Evolutionary conservation across 2,888 invertebrate species (phyloP), one percentile per base, ranked within the genome.

Genomic region (Eupithecia subumbrata): DNA sequence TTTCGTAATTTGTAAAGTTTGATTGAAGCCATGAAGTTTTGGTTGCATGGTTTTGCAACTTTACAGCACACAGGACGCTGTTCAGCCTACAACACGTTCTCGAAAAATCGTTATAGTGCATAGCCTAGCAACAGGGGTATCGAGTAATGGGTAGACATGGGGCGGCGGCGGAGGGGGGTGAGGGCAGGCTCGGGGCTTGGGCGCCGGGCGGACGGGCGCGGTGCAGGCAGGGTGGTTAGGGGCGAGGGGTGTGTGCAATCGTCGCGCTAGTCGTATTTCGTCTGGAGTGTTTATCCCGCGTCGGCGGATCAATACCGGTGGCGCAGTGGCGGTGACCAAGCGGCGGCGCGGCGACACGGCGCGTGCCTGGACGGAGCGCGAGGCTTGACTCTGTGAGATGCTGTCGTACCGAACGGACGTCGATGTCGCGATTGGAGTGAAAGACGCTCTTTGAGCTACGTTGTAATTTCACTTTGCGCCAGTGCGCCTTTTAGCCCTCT

Each of bases 251-350:
- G 92, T 91, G 92, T 92, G 92, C 92, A 91, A 91, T 90, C 90
- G 91, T 91, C 92, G 93, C 91, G 91, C 91, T 92, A 89, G 94
- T 91, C 92, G 94, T 94, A 94, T 94, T 94, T 92, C 93, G 95
- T 95, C 94, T 95, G 94, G 95, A 94, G 92, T 92, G 93, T 93
- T 93, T 92, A 93, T 94, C 93, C 94, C 94, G 93, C 91, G 93
- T 89, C 91, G 94, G 84, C 90, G 92, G 95, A 94, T 94, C 95
- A 92, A 95, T 94, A 95, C 93, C 85, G 92, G 90, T 95, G 94
- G 94, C 94, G 95, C 94, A 95, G 93, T 95, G 94, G 90, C 94
- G 94, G 91, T 90, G 90, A 89, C 89, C 91, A 89, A 91, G 89
- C 90, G 89, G 89, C 90, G 93, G 91, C 93, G 93, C 93, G 93